Base-by-base conservation (phyloP, 2,797 vertebrate species). In the Pseudomugil gertrudae region DNA sequence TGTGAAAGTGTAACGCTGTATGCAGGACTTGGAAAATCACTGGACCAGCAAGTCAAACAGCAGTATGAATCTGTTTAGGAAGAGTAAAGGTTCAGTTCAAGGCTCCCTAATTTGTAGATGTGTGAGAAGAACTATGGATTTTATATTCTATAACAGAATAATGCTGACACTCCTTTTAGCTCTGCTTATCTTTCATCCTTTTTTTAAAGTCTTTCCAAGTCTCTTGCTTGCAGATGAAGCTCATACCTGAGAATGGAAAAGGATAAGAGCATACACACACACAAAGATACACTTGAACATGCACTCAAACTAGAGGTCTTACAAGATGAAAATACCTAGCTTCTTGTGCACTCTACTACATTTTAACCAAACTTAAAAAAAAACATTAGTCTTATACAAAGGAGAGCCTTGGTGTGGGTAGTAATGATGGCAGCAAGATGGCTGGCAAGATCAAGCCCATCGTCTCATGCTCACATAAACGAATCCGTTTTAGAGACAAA, bases 31-130 rank as follows among this genome's bases (percentile, higher is more conserved):
- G 43, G 54, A 73, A 72, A 36, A 5, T 5, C 35, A 63, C 21
- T 19, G 1, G 76, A 62, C 52, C 47, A n/a, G 26, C 5, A 30
- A 76, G 73, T 78, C 67, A 84, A 77, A 79, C 68, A 63, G 33
- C 11, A 43, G 51, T 40, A 33, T 9, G 56, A 58, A 69, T 78
- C 76, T 70, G 66, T 80, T 69, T 33, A 52, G 57, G 50, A 26
- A 45, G 66, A 53, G 69, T 29, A 70, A 69, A 78, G 79, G 85
- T 84, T 79, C 69, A 40, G 83, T 86, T 84, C 84, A 80, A 71
- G 80, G 81, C 62, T 77, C 30, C 43, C 64, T 87, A 70, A 87
- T 89, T 90, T 89, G 85, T 83, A 85, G 83, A 84, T 84, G 77
- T 80, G 79, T 63, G 58, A 79, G 68, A 70, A 33, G 58, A 57